Evolutionary conservation across 2,113 vertebrate genomes (phyloP).

Genomic region (Strix aluco): DNA sequence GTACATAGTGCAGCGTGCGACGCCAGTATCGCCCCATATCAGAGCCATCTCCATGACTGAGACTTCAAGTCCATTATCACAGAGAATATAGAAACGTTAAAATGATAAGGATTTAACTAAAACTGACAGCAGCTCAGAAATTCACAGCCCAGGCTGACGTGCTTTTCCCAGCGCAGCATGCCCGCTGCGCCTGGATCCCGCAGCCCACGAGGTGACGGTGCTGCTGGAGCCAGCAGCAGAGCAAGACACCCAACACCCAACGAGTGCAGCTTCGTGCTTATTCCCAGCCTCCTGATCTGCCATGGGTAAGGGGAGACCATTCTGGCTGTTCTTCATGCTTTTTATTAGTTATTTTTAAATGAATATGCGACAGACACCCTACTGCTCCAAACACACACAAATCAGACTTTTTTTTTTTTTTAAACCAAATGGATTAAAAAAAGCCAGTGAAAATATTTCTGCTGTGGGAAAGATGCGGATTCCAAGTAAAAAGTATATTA

Average conservation of each 20-base stretch:
- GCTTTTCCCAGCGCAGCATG: neutral
- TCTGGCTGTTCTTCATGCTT: neutral
- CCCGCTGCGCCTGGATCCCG: neutral
- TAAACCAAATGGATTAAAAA: neutral
- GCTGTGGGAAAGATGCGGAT: conserved; percentile 41
- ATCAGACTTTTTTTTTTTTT: neutral
- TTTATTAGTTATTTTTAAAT: neutral
- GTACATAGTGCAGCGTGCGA: neutral
- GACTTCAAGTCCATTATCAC: conserved; percentile 23
- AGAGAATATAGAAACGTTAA: conserved; percentile 27
- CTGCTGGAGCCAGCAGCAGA: neutral
- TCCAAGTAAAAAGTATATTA: conserved; percentile 41
- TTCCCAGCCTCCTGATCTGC: neutral
- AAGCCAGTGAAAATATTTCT: conserved; percentile 19
- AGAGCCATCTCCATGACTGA: neutral
- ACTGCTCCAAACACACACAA: neutral
- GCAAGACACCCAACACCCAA: neutral
- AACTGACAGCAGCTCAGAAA: neutral
- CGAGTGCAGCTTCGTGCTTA: neutral
- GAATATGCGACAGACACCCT: neutral
- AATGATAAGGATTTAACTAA: conserved; percentile 30
- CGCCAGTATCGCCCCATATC: conserved; percentile 35
- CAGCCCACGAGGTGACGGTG: neutral
- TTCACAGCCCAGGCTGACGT: neutral
- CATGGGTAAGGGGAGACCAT: neutral